Evolutionary conservation across 2,797 vertebrate species (phyloP).

Genomic region (Pangasius djambal): DNA sequence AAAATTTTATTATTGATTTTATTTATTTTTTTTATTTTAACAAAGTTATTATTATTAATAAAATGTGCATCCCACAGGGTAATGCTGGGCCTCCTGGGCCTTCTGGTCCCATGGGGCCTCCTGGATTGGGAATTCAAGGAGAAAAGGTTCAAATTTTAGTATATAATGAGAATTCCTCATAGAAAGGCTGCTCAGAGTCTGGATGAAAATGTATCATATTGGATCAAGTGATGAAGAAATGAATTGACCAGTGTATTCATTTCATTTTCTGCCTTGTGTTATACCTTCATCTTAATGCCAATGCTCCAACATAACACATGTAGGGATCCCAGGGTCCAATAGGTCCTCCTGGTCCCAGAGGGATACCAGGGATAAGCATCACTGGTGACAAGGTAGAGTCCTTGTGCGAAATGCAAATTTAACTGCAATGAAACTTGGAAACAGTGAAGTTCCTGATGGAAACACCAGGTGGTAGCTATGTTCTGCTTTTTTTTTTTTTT

Average conservation of each 20-base stretch:
- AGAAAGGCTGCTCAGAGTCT: neutral
- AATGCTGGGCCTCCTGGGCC: constrained; percentile 75
- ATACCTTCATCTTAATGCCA: neutral
- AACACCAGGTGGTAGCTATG: neutral
- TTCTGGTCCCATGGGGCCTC: constrained; percentile 74
- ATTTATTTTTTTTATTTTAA: too few relatives aligned
- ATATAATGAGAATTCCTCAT: neutral
- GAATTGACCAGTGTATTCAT: neutral
- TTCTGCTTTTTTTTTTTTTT: neutral
- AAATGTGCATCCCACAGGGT: constrained; percentile 72
- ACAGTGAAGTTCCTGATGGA: neutral
- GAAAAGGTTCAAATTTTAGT: constrained; percentile 70
- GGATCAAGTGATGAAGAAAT: neutral
- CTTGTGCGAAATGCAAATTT: neutral
- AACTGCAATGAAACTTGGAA: neutral
- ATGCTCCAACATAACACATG: constrained; percentile 1
- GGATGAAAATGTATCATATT: neutral
- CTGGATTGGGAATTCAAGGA: constrained; percentile 80
- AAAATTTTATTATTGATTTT: neutral
- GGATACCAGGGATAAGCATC: constrained; percentile 74
- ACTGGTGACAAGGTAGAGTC: constrained; percentile 80
- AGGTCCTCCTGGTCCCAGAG: constrained; percentile 79
- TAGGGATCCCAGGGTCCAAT: constrained; percentile 80
- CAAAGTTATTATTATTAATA: too few relatives aligned
- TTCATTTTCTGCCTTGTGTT: neutral